Base-by-base conservation (phyloP, 2,888 invertebrate genomes). In the Lycophotia porphyrea region DNA sequence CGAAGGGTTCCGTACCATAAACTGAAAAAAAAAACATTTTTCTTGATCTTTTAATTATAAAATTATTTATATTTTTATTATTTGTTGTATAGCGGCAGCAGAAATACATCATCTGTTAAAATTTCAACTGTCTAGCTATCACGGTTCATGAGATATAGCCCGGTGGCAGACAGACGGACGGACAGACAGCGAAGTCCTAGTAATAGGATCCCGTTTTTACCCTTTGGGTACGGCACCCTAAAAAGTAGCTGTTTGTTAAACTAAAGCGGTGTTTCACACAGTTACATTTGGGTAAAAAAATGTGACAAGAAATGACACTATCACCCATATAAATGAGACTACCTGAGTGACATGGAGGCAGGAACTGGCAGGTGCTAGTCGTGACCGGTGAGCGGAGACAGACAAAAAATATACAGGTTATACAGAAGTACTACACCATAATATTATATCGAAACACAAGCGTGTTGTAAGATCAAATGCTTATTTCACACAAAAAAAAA, bases 351-450 rank as follows among this genome's bases (percentile, higher is more conserved):
- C 49, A 82, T 18, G 5, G 47, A 36, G 76, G 47, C 80, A 75
- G 70, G 77, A 78, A 84, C 76, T 44, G 49, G 49, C 84, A 87
- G 87, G 82, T 87, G 87, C 60, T 5, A 71, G 68, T 80, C 73
- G 86, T 87, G 84, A 76, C 74, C 67, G 64, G 44, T 21, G 76
- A 69, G 44, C 63, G 66, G 44, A n/a, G 76, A 67, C 52, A 60
- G 65, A 15, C 21, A 42, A 18, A 11, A 27, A 3, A 21, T 18
- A 44, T 18, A 60, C 47, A 65, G 0, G 1, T 0, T 39, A 44
- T 5, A 27, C 81, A 83, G 81, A 76, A 84, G 65, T 74, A 27
- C 55, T 24, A 70, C 0, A 36, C 1, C 15, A 36, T 44, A 5
- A 18, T 21, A 47, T 47, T 1, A 47, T 7, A 8, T 21, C n/a